A percentile compares a stretch with the other conserved stretches of the same genome.
These are phyloP conservation scores for Spatula clypeata DNA, from an alignment of 2,797 vertebrate genomes.

Conservation along the genomic window DNA sequence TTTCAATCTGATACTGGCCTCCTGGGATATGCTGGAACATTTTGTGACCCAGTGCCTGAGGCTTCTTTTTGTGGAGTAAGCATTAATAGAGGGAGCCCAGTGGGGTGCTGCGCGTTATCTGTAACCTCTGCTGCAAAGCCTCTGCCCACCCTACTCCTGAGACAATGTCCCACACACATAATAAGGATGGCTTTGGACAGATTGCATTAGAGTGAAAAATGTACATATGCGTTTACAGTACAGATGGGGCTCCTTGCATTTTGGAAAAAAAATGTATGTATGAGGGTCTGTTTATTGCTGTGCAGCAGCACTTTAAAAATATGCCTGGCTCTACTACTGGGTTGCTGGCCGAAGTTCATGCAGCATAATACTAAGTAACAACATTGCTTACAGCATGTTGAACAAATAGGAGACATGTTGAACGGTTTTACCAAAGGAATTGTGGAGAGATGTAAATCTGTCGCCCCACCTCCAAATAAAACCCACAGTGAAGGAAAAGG, in stretches of 20 bases:
- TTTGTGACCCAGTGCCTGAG: slow-evolving; percentile 40
- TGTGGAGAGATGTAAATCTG: background rate
- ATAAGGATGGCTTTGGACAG: slow-evolving; percentile 2
- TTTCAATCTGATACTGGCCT: background rate
- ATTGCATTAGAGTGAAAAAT: slow-evolving; percentile 50
- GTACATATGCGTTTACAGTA: background rate
- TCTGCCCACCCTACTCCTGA: slow-evolving; percentile 20
- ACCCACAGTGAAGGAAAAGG: background rate
- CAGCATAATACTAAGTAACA: background rate
- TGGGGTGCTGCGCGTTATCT: background rate
- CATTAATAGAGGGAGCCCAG: background rate
- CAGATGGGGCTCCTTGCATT: background rate
- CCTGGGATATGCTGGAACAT: slow-evolving; percentile 35
- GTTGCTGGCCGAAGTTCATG: background rate
- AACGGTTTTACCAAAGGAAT: background rate
- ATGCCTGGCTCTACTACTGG: background rate
- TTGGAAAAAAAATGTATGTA: background rate
- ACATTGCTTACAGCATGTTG: background rate
- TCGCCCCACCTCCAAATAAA: background rate
- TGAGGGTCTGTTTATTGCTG: slow-evolving; percentile 26
- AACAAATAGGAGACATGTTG: background rate
- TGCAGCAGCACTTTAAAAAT: background rate
- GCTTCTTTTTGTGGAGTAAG: slow-evolving; percentile 44
- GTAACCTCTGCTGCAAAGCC: background rate
- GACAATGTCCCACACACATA: background rate